These are phyloP conservation scores for Microhierax caerulescens DNA, from an alignment of 2,797 vertebrate genomes.

Conservation along the genomic window DNA sequence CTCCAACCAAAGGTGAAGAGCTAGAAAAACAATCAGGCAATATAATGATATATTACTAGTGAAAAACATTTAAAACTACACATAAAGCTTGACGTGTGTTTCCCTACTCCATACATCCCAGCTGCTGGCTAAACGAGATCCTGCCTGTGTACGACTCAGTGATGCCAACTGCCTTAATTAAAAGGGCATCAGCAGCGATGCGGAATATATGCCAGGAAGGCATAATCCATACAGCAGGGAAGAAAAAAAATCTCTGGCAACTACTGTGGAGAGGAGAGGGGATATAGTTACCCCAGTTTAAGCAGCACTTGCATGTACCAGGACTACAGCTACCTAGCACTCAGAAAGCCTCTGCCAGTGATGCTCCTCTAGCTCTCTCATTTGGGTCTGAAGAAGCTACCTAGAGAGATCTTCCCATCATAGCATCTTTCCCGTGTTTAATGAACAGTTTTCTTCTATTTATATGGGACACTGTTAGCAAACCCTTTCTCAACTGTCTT, in stretches of 20 bases:
- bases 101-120: background rate
- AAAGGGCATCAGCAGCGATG: background rate
- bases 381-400: background rate
- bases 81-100: background rate
- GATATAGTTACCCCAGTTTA: background rate
- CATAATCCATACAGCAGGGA: background rate
- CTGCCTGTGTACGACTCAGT: background rate
- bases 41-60: background rate
- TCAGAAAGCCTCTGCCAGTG: background rate
- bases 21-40: conserved; percentile 63
- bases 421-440: background rate
- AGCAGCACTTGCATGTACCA: background rate
- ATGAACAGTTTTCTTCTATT: conserved; percentile 27
- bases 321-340: background rate
- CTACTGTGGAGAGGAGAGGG: background rate
- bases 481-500: background rate
- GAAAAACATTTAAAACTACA: background rate
- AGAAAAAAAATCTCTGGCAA: background rate
- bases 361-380: background rate
- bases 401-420: background rate
- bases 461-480: background rate
- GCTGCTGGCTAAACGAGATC: background rate
- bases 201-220: background rate
- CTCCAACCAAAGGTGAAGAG: conserved; percentile 93
- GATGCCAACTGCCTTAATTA: background rate